These are phyloP conservation scores for Osmerus eperlanus DNA, from an alignment of 2,113 vertebrate genomes.

Conservation along the genomic window DNA sequence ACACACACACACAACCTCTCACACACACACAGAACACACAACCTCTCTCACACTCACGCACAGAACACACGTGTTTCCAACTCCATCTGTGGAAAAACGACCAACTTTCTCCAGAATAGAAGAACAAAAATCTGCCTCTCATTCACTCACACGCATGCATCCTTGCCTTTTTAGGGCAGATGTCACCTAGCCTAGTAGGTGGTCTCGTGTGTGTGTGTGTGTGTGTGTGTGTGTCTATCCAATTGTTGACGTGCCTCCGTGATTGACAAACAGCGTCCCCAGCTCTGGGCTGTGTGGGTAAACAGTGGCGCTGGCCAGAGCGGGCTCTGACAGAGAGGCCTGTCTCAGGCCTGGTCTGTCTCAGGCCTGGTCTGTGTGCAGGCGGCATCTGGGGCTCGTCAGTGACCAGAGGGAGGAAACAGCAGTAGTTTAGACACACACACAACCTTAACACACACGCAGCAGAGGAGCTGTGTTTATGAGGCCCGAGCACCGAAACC, in stretches of 20 bases:
- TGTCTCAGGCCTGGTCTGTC: conserved; percentile 55
- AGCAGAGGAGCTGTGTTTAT: conserved; percentile 67
- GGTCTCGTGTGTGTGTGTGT: conserved; percentile 27
- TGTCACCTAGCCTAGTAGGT: conserved; percentile 37
- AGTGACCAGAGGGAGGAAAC: conserved; percentile 57
- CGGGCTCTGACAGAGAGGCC: conserved; percentile 17
- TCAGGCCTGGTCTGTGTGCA: conserved; percentile 61
- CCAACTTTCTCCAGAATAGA: too few species aligned
- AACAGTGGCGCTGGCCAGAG: conserved; percentile 58
- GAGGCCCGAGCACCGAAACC: conserved; percentile 63
- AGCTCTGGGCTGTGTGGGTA: conserved; percentile 21
- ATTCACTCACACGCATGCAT: background rate
- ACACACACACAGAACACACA: background rate
- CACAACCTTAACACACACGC: conserved; percentile 63
- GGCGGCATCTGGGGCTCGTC: conserved; percentile 58
- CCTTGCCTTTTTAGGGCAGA: conserved; percentile 9
- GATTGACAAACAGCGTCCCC: background rate
- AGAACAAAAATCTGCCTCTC: background rate
- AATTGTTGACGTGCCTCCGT: background rate
- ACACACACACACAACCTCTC: background rate
- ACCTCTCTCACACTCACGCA: background rate
- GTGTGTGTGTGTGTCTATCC: conserved; percentile 40
- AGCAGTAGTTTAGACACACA: conserved; percentile 49
- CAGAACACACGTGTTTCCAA: background rate
- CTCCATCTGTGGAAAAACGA: too few species aligned